Conservation (phyloP, 2,888 invertebrate species). For the Tachina fera region DNA sequence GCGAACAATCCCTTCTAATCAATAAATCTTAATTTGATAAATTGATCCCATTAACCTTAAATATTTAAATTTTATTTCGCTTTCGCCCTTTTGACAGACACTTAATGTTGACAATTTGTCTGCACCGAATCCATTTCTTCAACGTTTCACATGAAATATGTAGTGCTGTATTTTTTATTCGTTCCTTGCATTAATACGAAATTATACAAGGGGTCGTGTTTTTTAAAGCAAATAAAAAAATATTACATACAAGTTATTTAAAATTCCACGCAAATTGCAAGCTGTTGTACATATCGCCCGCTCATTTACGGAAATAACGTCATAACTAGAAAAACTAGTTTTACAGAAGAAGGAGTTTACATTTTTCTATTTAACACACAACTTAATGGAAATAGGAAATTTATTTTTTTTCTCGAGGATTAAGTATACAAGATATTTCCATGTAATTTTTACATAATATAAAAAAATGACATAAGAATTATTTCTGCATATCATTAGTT, state of each 20-base stretch:
- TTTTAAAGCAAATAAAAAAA: slow-evolving; percentile 61
- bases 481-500: too few relatives aligned
- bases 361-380: too few relatives aligned
- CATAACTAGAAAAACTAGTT: too few relatives aligned
- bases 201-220: slow-evolving; percentile 54
- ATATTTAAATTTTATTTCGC: slow-evolving; percentile 37
- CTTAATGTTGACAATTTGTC: slow-evolving; percentile 32
- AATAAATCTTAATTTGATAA: slow-evolving; percentile 46
- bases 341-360: too few relatives aligned
- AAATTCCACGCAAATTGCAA: slow-evolving; percentile 76
- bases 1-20: slow-evolving; percentile 44
- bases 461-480: too few relatives aligned
- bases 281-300: not conserved
- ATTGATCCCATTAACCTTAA: slow-evolving; percentile 66
- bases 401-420: too few relatives aligned
- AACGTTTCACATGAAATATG: slow-evolving; percentile 10
- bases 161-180: not conserved
- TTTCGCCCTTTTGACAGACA: slow-evolving; percentile 34
- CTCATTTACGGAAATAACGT: too few relatives aligned
- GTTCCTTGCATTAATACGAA: slow-evolving; percentile 5
- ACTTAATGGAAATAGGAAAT: too few relatives aligned
- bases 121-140: slow-evolving; percentile 9
- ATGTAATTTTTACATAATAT: too few relatives aligned
- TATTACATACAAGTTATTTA: slow-evolving; percentile 71
- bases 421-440: too few relatives aligned